Base-by-base conservation (phyloP, 1,140 invertebrate genomes). In the Drosophila arawakana region DNA sequence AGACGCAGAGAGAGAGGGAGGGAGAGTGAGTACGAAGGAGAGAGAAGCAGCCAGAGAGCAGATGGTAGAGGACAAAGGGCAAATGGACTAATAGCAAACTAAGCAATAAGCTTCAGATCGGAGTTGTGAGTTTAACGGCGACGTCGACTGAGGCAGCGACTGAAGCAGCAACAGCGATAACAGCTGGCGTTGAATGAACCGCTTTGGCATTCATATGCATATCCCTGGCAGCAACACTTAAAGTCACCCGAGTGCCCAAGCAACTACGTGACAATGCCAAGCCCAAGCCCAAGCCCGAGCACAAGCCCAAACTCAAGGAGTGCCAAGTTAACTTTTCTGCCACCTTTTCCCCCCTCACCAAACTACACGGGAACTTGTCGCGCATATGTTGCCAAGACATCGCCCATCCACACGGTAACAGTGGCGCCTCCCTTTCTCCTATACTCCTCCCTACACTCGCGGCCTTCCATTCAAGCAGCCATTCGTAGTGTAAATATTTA, bases 401-500 rank as follows among this genome's bases (percentile, higher is more conserved):
- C 57, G 59, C 60, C 34, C 34, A 2, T 11, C 21, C 47, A 63
- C 37, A 54, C 69, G 59, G 34, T 15, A 78, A 52, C 50, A 10
- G 11, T 52, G 50, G 30, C n/a, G 30, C 34, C 7, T 41, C 39
- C 39, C 11, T 49, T 62, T 65, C 65, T 70, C 49, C 47, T 68
- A 62, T 34, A 47, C 60, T 55, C 30, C 39, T 15, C n/a, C 2
- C 55, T n/a, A 11, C 8, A 9, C 25, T 18, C 13, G 35, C 1
- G 30, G 11, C 55, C 44, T 5, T n/a, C 21, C 18, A 7, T 30
- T 35, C 35, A 13, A 15, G 8, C 49, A 37, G 46, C 25, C 68
- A 73, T 79, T 82, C 44, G 63, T 73, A 71, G 77, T 84, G 85
- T 89, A 89, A 89, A 89, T 89, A 89, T 89, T 89, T 89, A 89